Evolutionary conservation across 2,113 vertebrate species (phyloP).

Genomic region (Sorex araneus): DNA sequence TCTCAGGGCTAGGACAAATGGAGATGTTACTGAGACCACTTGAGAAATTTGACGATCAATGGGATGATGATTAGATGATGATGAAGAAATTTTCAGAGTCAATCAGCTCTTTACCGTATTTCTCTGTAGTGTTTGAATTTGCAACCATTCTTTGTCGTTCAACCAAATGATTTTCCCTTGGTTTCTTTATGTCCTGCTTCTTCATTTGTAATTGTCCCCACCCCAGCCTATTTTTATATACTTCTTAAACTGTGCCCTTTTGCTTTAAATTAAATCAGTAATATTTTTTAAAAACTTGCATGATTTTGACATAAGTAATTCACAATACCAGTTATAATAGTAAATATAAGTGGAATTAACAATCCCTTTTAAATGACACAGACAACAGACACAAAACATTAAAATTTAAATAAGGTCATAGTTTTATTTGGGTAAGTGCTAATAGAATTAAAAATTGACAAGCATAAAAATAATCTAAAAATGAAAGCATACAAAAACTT

Average conservation of each 20-base stretch:
- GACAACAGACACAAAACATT: background rate
- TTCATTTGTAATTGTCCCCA: background rate
- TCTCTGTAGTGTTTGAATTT: constrained; percentile 19
- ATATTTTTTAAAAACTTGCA: background rate
- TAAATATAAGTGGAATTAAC: constrained; percentile 9
- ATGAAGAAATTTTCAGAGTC: too few species aligned
- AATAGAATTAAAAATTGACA: background rate
- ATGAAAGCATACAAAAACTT: background rate
- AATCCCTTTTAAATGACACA: background rate
- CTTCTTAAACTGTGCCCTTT: constrained; percentile 10
- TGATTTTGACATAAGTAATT: background rate
- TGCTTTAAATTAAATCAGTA: background rate
- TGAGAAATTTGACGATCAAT: too few species aligned
- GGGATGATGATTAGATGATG: too few species aligned
- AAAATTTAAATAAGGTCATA: constrained; percentile 2
- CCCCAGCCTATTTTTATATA: background rate
- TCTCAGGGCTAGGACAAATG: too few species aligned
- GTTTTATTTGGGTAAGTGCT: background rate
- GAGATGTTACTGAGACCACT: too few species aligned
- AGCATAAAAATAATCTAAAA: constrained; percentile 9
- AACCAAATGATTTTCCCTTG: background rate
- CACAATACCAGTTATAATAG: background rate
- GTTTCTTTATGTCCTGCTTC: background rate
- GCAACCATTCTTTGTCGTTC: constrained; percentile 3
- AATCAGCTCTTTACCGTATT: background rate